Conservation (phyloP, 92 coral and sea anemone species). For the Phenganax marumi region DNA sequence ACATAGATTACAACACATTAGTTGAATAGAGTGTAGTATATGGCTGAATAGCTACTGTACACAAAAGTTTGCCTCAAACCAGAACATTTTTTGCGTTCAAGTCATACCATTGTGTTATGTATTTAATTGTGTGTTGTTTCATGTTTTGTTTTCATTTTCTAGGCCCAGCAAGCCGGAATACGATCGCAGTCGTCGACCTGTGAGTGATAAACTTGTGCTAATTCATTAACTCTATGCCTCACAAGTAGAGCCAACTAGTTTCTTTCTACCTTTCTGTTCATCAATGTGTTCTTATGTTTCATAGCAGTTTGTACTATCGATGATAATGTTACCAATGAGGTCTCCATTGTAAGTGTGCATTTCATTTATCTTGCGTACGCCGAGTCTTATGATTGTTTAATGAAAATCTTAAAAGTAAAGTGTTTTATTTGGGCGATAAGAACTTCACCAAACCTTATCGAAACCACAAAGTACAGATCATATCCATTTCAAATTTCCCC, state of each 20-base stretch:
- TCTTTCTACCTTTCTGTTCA: background rate
- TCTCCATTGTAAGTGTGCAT: constrained; percentile 5
- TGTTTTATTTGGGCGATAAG: too few species aligned
- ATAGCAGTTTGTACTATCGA: constrained; percentile 17
- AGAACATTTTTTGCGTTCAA: background rate
- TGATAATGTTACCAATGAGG: background rate
- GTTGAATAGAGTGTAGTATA: too few species aligned
- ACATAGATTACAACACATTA: too few species aligned
- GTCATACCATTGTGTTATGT: background rate
- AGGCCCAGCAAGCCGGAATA: constrained; percentile 19
- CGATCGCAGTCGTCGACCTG: constrained; percentile 35
- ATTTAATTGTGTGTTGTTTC: background rate
- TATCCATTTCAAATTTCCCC: background rate
- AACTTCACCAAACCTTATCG: too few species aligned
- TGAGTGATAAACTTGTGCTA: background rate
- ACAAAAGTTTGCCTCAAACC: background rate
- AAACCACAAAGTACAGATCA: too few species aligned
- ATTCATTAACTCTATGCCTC: background rate
- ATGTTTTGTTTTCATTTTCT: background rate
- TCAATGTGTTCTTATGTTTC: background rate
- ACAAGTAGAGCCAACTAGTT: background rate
- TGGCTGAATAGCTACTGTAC: too few species aligned
- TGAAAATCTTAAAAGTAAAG: too few species aligned
- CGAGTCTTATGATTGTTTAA: too few species aligned
- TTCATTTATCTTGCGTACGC: too few species aligned